Evolutionary conservation across 2,888 invertebrate genomes (phyloP), one percentile per base, ranked within the genome.

Genomic region (Lymantria monacha): DNA sequence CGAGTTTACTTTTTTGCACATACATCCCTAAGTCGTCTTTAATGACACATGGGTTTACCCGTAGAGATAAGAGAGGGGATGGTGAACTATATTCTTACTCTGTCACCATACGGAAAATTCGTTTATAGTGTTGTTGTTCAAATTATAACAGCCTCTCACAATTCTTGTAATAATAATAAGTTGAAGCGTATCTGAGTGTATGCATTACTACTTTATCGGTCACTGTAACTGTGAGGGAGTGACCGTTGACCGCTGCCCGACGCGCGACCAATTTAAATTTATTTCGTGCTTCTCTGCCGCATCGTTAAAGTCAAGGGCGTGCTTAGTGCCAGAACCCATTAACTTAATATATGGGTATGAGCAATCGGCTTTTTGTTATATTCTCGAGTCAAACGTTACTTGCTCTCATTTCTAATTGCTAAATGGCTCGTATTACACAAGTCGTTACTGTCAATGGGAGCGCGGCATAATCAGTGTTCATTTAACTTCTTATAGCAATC

Each of bases 261-360:
- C 58, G 57, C 57, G 63, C 65, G 65, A 76, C 74, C 77, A 83
- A 84, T 85, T 85, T 81, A 84, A 85, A 85, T 83, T 83, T 84
- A 83, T 85, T 82, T 74, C 71, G 74, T 78, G 78, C 72, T 74
- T 72, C 70, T 74, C 63, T 67, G 71, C 81, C 70, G 69, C 79
- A 75, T 83, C 81, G 82, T 84, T 85, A 83, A 76, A 83, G 74
- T 81, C 76, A 81, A 83, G 85, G 81, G 80, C 79, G 78, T 79
- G 77, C 75, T 82, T 78, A 76, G 74, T 76, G 72, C 76, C 74
- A 74, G 74, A 68, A 66, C 70, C 80, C 80, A 84, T 86, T 85
- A 82, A 77, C 76, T 79, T 82, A 85, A 86, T 85, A 78, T 82
- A 84, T 81, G 81, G 75, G 74, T 78, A 77, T 74, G 76, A 79